A percentile compares a stretch with the other conserved stretches of the same genome.
phyloP scores from a whole-genome alignment of 1,140 invertebrate species.

The Phthorimaea operculella region DNA sequence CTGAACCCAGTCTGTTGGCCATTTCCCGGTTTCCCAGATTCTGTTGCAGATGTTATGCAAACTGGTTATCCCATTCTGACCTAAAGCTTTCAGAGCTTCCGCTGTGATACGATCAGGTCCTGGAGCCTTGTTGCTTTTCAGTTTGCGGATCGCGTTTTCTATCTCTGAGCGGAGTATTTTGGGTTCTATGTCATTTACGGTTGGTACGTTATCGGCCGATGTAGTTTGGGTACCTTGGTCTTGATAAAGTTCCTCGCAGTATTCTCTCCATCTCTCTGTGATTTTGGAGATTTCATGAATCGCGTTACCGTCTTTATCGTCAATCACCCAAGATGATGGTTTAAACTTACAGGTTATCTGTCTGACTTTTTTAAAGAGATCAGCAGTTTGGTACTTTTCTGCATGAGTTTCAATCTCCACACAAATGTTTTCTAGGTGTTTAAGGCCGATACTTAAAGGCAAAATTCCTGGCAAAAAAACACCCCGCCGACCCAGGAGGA shows the following conservation, averaged over 20 bases:
- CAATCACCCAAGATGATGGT: no score
- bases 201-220: neutral
- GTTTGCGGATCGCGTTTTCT: neutral
- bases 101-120: constrained; percentile 10
- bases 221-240: neutral
- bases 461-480: no score
- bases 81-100: constrained; percentile 10
- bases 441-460: no score
- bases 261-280: constrained; percentile 12
- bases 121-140: constrained; percentile 9
- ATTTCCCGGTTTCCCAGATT: constrained; percentile 6
- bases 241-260: constrained; percentile 13
- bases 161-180: constrained; percentile 11
- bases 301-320: constrained; percentile 1
- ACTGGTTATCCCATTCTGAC: neutral
- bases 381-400: no score
- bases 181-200: neutral
- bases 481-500: no score
- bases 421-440: no score
- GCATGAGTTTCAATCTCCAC: no score
- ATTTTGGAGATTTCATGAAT: constrained; percentile 8
- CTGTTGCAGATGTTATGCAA: neutral
- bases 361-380: no score
- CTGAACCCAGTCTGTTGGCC: neutral
- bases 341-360: no score